These are phyloP conservation scores for Tromatobia lineatoria DNA, from an alignment of 2,888 invertebrate genomes.

Conservation along the genomic window DNA sequence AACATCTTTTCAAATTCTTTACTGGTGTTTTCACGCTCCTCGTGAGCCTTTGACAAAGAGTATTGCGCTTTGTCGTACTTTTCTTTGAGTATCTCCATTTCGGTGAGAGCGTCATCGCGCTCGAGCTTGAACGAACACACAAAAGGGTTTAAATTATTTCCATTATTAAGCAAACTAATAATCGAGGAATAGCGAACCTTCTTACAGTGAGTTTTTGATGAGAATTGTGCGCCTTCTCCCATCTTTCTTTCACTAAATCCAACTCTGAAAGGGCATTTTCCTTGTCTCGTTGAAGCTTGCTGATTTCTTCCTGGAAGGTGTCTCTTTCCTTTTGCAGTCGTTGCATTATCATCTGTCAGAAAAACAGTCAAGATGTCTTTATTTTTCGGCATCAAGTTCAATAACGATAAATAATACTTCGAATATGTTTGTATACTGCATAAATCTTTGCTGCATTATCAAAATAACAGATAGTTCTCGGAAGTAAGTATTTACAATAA, in stretches of 20 bases:
- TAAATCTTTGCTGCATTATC: background rate
- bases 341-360: slow-evolving; percentile 88
- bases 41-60: slow-evolving; percentile 93
- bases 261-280: slow-evolving; percentile 94
- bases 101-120: slow-evolving; percentile 93
- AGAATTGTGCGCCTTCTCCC: slow-evolving; percentile 94
- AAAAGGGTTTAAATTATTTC: background rate
- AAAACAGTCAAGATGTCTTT: background rate
- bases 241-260: slow-evolving; percentile 94
- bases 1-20: slow-evolving; percentile 97
- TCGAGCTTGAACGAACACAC: slow-evolving; percentile 88
- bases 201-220: slow-evolving; percentile 93
- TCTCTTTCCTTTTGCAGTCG: slow-evolving; percentile 96
- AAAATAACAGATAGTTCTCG: background rate
- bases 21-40: slow-evolving; percentile 95
- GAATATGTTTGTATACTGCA: background rate
- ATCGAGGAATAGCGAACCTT: background rate
- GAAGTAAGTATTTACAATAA: background rate
- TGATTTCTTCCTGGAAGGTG: slow-evolving; percentile 92
- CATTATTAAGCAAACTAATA: background rate
- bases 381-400: background rate
- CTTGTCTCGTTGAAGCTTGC: slow-evolving; percentile 93
- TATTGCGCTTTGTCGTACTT: slow-evolving; percentile 95
- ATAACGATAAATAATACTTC: background rate
- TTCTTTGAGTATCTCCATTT: slow-evolving; percentile 95